Base-by-base conservation (phyloP, 2,113 vertebrate species). In the Anguilla rostrata region DNA sequence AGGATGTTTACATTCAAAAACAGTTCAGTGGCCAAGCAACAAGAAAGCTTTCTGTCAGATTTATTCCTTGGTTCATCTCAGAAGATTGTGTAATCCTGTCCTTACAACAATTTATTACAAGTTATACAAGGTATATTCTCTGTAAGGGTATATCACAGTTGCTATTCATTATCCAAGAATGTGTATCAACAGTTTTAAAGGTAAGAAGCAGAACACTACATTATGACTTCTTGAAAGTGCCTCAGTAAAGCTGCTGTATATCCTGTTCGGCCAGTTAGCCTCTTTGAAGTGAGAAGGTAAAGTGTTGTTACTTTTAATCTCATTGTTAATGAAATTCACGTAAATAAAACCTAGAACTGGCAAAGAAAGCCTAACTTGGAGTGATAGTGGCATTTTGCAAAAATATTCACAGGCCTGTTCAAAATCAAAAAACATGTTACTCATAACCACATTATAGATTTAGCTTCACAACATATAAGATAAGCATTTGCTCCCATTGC, bases 21-120 rank as follows among this genome's bases (percentile, higher is more conserved):
- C 91, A 93, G 91, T 88, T 94, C 88, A 81, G 93, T 94, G 94
- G 94, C 91, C 90, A 94, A 95, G 94, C 95, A 93, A 92, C 90
- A 93, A 91, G 88, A 87, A 91, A 87, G 91, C 95, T 95, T 91
- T 92, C 91, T 95, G 94, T 95, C 93, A 89, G 83, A 86, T 88
- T 83, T 89, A 87, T 90, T 85, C 39, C 85, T 41, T 89, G 46
- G 80, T 84, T 83, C 46, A 84, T 56, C 56, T 84, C 79, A 49
- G 39, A 63, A 78, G 22, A 49, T 84, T 1, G 29, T 78, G 11
- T 83, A 39, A 78, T 78, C 66, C 22, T 66, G 60, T 66, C 22
- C 46, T n/a, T 12, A 75, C n/a, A 22, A 75, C 71, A 75, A 39
- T 34, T 49, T 26, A 49, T n/a, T 26, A n/a, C 60, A 39, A 41